Conservation (phyloP, 2,797 vertebrate genomes). For the Pantherophis alleghaniensis region DNA sequence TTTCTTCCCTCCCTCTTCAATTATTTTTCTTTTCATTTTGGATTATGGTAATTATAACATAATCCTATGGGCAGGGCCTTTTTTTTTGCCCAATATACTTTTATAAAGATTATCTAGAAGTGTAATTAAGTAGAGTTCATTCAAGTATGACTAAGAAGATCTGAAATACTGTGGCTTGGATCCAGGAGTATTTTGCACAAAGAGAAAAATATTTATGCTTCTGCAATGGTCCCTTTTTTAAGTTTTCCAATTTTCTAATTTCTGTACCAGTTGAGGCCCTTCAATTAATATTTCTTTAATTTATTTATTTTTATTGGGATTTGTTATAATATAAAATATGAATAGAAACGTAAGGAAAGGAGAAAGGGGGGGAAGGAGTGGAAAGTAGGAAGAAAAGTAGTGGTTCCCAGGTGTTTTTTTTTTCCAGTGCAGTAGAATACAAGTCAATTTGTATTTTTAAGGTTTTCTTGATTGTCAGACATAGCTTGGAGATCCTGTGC, state of each 20-base stretch:
- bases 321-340: too few relatives aligned
- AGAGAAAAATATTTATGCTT: neutral
- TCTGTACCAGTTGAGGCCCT: neutral
- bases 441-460: neutral
- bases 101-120: neutral
- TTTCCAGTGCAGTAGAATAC: too few relatives aligned
- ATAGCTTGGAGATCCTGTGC: neutral
- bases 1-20: neutral
- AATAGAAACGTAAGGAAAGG: too few relatives aligned
- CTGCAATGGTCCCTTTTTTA: neutral
- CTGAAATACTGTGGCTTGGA: neutral
- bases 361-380: too few relatives aligned
- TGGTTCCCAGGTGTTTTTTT: too few relatives aligned
- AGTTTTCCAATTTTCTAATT: neutral
- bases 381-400: too few relatives aligned
- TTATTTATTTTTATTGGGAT: too few relatives aligned
- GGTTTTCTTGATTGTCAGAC: neutral
- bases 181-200: neutral
- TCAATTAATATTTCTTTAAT: neutral
- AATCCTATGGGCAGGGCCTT: neutral
- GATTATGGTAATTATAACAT: neutral
- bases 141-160: neutral
- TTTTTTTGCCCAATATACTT: neutral
- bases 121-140: neutral
- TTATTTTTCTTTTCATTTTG: neutral